These are phyloP conservation scores for Campopleginae sp. DNA, from an alignment of 2,888 invertebrate genomes.

Conservation along the genomic window DNA sequence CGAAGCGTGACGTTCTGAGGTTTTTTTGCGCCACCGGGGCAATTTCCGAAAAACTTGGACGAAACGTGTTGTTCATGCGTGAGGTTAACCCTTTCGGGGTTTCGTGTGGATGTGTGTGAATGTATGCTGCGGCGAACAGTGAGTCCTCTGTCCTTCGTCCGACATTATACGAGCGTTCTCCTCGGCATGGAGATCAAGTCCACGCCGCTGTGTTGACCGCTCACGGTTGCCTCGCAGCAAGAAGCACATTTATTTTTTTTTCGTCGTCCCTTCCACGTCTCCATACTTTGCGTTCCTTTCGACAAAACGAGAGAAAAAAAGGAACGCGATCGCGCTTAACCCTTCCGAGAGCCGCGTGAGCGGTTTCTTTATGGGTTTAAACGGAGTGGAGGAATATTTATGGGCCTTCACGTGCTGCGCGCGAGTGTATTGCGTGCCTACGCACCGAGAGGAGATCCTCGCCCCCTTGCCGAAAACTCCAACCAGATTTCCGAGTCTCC, in stretches of 20 bases:
- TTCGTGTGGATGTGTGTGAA: slow-evolving; percentile 36
- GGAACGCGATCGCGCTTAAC: slow-evolving; percentile 73
- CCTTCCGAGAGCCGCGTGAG: slow-evolving; percentile 79
- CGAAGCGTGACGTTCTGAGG: slow-evolving; percentile 65
- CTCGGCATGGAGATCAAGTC: slow-evolving; percentile 66
- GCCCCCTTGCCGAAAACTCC: slow-evolving; percentile 62
- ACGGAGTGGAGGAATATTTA: slow-evolving; percentile 81
- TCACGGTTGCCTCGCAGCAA: slow-evolving; percentile 60
- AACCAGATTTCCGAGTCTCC: slow-evolving; percentile 58
- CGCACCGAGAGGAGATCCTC: slow-evolving; percentile 67
- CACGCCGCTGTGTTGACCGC: slow-evolving; percentile 68
- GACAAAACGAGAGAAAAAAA: slow-evolving; percentile 58
- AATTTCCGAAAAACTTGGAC: slow-evolving; percentile 52
- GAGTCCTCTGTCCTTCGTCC: slow-evolving; percentile 76
- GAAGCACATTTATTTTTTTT: slow-evolving; percentile 66
- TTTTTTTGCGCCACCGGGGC: slow-evolving; percentile 53
- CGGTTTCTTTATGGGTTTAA: slow-evolving; percentile 82
- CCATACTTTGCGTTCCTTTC: slow-evolving; percentile 49
- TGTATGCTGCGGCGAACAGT: slow-evolving; percentile 73
- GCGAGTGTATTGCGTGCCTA: slow-evolving; percentile 68
- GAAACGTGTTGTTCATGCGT: slow-evolving; percentile 60
- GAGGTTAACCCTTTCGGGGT: slow-evolving; percentile 74
- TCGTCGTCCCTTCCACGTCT: slow-evolving; percentile 37
- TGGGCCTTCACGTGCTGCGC: slow-evolving; percentile 77
- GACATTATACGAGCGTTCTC: slow-evolving; percentile 67